Evolutionary conservation across 2,113 vertebrate species (phyloP), one percentile per base, ranked within the genome.

Genomic region (Anarrhichthys ocellatus): DNA sequence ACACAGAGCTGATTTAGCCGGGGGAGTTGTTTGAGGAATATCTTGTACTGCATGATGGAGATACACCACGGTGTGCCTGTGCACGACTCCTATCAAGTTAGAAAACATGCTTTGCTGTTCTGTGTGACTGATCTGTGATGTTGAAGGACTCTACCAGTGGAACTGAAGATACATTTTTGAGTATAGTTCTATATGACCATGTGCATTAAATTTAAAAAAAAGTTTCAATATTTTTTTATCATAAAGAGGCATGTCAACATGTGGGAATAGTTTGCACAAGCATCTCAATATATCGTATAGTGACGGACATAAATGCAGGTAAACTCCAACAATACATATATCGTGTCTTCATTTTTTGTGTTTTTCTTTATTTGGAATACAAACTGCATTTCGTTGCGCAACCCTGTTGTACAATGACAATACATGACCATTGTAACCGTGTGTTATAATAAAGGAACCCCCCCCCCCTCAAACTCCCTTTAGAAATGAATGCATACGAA

Each of bases 21-120:
- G 7, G 9, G 3, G 6, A 52, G 54, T 64, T 86, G 59, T 85
- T 73, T 67, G 27, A 52, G 44, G 62, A 84, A 84, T 75, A 71
- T 24, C 71, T 67, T 76, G 76, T 81, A 15, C 78, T 20, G 0
- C 9, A 3, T 32, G 3, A 74, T 56, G 36, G 54, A 68, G 74
- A 88, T 48, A 48, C 61, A 50, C 4, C 15, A 50, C 18, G 1
- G 3, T 66, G 24, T 42, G 52, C n/a, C 44, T 9, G 29, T 71
- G 73, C 8, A 20, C 6, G 15, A 18, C 36, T 66, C 36, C 52
- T 63, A 77, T 61, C 32, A 24, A n/a, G 29, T 52, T 2, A 61
- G 9, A 61, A 44, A 63, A 56, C 2, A 42, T 29, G 56, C 15
- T 9, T 1, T 20, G 18, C 5, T 14, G 4, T 46, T 29, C 9